Evolutionary conservation across 2,888 invertebrate species (phyloP).

Genomic region (Yponomeuta sedellus): DNA sequence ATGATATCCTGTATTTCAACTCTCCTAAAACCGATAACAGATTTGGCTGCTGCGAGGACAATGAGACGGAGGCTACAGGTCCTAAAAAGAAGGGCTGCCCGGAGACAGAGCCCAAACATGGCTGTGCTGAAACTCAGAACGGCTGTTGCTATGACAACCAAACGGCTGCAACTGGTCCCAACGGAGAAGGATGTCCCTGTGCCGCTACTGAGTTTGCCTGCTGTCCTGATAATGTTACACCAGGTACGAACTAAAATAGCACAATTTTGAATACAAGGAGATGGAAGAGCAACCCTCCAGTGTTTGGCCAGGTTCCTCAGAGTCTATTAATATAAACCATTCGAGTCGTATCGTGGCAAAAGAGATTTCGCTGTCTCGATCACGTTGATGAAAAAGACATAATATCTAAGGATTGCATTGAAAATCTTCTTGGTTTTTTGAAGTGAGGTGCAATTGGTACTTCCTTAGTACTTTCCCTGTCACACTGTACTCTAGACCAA

Average conservation of each 20-base stretch:
- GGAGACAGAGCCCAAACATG: conserved; percentile 32
- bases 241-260: conserved; percentile 60
- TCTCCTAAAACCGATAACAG: conserved; percentile 32
- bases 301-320: no score
- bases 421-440: no score
- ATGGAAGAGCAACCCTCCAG: no score
- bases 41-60: conserved; percentile 85
- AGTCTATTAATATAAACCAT: no score
- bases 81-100: conserved; percentile 72
- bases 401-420: no score
- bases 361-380: not conserved
- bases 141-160: conserved; percentile 87
- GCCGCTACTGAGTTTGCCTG: conserved; percentile 80
- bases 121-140: conserved; percentile 73
- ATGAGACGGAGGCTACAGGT: conserved; percentile 80
- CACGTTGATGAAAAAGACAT: no score
- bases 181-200: conserved; percentile 81
- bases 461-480: no score
- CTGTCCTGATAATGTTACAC: conserved; percentile 81
- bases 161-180: conserved; percentile 78
- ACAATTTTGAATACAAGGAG: not conserved
- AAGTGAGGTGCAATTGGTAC: no score
- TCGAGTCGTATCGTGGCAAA: no score
- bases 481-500: no score
- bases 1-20: no score